These are phyloP conservation scores for Natator depressus DNA, from an alignment of 2,113 vertebrate species.

Conservation along the genomic window DNA sequence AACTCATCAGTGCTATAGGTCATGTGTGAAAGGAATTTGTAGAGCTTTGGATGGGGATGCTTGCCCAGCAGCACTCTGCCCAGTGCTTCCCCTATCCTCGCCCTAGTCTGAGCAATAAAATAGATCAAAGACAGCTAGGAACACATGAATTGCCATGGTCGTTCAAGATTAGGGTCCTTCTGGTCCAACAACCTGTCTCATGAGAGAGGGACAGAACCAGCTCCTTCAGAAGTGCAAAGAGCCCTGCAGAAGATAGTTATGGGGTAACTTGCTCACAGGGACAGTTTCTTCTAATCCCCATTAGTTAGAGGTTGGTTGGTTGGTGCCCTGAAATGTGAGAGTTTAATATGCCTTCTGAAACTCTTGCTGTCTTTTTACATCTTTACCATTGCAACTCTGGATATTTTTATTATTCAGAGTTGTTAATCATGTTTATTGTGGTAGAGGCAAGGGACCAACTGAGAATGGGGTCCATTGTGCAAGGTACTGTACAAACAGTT, in stretches of 20 bases:
- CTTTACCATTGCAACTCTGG: background rate
- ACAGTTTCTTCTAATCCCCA: background rate
- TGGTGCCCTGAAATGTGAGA: background rate
- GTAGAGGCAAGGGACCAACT: background rate
- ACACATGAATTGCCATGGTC: background rate
- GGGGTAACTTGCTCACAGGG: background rate
- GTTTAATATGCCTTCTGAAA: background rate
- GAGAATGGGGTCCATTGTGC: background rate
- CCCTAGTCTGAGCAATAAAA: background rate
- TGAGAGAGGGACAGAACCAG: background rate
- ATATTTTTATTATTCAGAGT: background rate
- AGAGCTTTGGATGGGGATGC: accelerated
- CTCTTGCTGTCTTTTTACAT: background rate
- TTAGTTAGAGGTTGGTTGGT: background rate
- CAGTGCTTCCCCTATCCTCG: background rate
- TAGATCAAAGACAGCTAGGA: background rate
- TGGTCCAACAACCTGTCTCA: accelerated
- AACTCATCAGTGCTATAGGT: background rate
- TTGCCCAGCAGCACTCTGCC: background rate
- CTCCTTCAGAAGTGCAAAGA: background rate
- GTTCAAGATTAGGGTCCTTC: background rate
- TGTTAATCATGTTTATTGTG: background rate
- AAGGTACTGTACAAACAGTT: background rate
- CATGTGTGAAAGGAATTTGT: background rate
- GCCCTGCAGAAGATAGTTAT: background rate